These are phyloP conservation scores for Steromphala cineraria DNA, from an alignment of 2,888 invertebrate genomes.

Conservation along the genomic window DNA sequence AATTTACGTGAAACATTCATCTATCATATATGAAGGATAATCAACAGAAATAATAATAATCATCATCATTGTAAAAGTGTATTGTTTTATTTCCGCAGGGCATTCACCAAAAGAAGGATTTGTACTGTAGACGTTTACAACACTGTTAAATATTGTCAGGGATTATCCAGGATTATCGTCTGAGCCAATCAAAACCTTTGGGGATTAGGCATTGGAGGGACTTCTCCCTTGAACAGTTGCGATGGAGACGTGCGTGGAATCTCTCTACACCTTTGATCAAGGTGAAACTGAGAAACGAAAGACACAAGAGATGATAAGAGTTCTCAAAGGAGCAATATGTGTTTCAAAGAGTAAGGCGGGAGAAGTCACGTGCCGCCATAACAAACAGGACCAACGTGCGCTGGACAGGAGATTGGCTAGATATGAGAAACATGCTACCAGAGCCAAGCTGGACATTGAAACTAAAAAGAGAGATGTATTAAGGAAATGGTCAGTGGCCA, in stretches of 20 bases:
- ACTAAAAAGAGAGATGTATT: conserved; percentile 34
- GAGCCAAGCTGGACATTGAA: conserved; percentile 27
- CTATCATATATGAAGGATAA: too few species aligned
- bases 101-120: too few species aligned
- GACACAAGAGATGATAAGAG: conserved; percentile 51
- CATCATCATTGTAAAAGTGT: too few species aligned
- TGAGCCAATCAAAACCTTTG: too few species aligned
- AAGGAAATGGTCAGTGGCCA: conserved; percentile 43
- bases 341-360: conserved; percentile 59
- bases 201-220: too few species aligned
- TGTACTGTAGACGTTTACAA: too few species aligned
- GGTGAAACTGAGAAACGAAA: conserved; percentile 47
- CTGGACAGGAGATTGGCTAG: conserved; percentile 43
- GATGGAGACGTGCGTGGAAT: conserved; percentile 53
- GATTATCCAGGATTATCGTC: too few species aligned
- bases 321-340: conserved; percentile 60
- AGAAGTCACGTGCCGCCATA: conserved; percentile 55
- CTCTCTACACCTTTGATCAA: conserved; percentile 49
- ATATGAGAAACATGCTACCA: conserved; percentile 36
- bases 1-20: too few species aligned
- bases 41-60: too few species aligned
- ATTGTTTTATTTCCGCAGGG: too few species aligned
- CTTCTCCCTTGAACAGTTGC: too few species aligned
- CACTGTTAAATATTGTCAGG: too few species aligned
- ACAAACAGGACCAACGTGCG: conserved; percentile 53